phyloP scores from a whole-genome alignment of 1,140 invertebrate genomes.

The Orius laevigatus region DNA sequence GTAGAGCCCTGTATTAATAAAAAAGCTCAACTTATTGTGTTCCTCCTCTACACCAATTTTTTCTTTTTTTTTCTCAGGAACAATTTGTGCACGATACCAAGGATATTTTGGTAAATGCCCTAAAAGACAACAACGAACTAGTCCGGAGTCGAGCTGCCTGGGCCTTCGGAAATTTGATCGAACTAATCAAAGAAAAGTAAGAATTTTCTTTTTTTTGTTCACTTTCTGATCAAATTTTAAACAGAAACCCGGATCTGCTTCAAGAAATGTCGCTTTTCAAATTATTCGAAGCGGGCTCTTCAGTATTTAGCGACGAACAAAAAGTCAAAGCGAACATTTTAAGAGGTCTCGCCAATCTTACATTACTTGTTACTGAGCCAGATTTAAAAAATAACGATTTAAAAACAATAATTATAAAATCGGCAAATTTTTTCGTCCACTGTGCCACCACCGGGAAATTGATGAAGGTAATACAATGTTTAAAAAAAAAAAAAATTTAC shows the following conservation, averaged over 20 bases:
- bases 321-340: conserved; percentile 15
- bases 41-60: too few relatives aligned
- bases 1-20: too few relatives aligned
- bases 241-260: conserved; percentile 2
- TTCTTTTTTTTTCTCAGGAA: conserved; percentile 3
- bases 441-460: conserved; percentile 10
- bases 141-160: conserved; percentile 14
- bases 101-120: conserved; percentile 5
- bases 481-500: neutral
- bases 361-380: conserved; percentile 5
- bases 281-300: conserved; percentile 10
- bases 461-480: conserved; percentile 13
- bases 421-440: conserved; percentile 5
- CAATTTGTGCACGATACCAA: conserved; percentile 14
- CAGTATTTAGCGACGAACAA: conserved; percentile 6
- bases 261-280: conserved; percentile 3
- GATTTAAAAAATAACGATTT: conserved; percentile 9
- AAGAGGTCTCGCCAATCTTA: conserved; percentile 9
- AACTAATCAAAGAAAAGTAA: neutral
- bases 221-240: neutral
- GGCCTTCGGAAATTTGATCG: conserved; percentile 16
- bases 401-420: conserved; percentile 9
- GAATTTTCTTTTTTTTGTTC: neutral
- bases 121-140: conserved; percentile 2
- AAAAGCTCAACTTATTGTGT: too few relatives aligned